A percentile compares a stretch with the other conserved stretches of the same genome.
phyloP scores from a whole-genome alignment of 2,113 vertebrate species.

The Tonatia bakeri region DNA sequence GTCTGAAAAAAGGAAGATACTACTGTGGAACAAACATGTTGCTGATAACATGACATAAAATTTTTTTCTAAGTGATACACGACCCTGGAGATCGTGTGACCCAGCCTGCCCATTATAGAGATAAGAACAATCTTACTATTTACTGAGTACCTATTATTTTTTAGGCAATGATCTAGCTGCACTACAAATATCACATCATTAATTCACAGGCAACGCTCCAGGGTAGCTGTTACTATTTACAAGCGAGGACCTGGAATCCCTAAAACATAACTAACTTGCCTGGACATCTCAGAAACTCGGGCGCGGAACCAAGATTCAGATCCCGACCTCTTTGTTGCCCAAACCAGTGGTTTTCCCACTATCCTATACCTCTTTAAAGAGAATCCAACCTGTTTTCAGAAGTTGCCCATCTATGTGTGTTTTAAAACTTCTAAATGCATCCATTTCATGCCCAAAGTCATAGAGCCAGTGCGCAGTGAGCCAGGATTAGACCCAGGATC shows the following conservation, averaged over 20 bases:
- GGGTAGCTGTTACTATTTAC: neutral
- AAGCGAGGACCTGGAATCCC: neutral
- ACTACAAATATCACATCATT: neutral
- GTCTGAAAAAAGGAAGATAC: neutral
- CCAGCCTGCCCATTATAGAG: neutral
- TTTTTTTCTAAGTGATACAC: neutral
- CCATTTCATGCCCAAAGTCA: neutral
- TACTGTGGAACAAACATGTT: neutral
- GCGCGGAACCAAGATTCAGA: neutral
- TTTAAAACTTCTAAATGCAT: neutral
- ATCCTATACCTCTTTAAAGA: neutral
- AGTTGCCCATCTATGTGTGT: neutral
- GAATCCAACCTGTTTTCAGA: neutral
- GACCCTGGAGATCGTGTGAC: neutral
- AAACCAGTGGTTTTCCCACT: neutral
- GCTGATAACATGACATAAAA: neutral
- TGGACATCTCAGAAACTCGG: neutral
- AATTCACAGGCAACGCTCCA: neutral
- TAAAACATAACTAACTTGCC: neutral
- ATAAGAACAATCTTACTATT: neutral
- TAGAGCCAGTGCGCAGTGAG: neutral
- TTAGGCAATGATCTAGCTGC: neutral
- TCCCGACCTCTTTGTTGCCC: neutral
- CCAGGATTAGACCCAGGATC: neutral
- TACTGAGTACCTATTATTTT: neutral